Percentiles rank a stretch among this genome's conserved stretches.
phyloP scores from a whole-genome alignment of 2,113 vertebrate species.

The Spheniscus mendiculus region DNA sequence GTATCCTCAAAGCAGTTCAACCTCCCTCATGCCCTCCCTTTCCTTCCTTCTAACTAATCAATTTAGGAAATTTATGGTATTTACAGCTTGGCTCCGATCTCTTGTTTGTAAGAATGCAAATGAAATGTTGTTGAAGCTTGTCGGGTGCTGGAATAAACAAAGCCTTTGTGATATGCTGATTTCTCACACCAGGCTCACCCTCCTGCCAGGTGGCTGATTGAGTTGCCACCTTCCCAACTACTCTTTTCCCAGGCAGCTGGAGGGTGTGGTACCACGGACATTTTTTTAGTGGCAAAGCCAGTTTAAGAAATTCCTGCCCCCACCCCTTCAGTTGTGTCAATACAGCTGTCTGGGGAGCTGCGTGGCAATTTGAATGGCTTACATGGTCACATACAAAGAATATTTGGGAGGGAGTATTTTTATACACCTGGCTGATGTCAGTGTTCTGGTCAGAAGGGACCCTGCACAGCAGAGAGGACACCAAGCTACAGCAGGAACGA shows the following conservation, averaged over 20 bases:
- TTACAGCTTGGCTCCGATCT: background rate
- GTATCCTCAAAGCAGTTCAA: background rate
- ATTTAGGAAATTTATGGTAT: background rate
- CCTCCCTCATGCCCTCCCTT: background rate
- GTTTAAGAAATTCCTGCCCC: slow-evolving; percentile 28
- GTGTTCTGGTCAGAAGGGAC: background rate
- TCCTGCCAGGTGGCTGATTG: background rate
- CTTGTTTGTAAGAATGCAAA: slow-evolving; percentile 45
- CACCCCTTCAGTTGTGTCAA: background rate
- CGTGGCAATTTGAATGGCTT: background rate
- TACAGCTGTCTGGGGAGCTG: slow-evolving; percentile 2
- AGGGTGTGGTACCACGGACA: slow-evolving; percentile 49
- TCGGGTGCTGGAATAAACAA: background rate
- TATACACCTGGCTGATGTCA: background rate
- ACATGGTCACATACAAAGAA: background rate
- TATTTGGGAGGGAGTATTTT: background rate
- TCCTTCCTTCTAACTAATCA: background rate
- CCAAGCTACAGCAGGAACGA: background rate
- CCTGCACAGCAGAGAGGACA: background rate
- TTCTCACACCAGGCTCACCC: slow-evolving; percentile 32
- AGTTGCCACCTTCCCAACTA: slow-evolving; percentile 13
- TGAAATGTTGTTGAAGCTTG: background rate
- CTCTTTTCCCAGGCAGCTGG: slow-evolving; percentile 52
- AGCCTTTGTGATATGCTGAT: slow-evolving; percentile 13
- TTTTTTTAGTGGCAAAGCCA: slow-evolving; percentile 33